These are phyloP conservation scores for Microchirus variegatus DNA, from an alignment of 2,797 vertebrate species.

Conservation along the genomic window DNA sequence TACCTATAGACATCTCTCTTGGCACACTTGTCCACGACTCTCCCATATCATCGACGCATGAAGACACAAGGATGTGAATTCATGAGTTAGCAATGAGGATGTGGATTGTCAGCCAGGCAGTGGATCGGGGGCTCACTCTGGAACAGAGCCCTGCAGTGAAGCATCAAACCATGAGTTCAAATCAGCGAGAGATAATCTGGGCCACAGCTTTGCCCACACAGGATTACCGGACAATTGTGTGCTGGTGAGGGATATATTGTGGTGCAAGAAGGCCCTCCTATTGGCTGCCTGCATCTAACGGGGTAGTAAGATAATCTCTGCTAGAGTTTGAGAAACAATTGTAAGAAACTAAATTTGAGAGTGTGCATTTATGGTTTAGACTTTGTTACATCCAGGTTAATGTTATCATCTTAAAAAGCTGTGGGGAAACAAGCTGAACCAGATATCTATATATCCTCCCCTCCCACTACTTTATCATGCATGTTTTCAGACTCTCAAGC, in stretches of 20 bases:
- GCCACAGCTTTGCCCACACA: conserved; percentile 61
- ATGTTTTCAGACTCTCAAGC: conserved; percentile 2
- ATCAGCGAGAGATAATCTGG: conserved; percentile 73
- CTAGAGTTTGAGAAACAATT: conserved; percentile 3
- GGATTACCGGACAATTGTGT: conserved; percentile 70
- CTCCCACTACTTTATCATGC: conserved; percentile 36
- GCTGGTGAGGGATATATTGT: conserved; percentile 22
- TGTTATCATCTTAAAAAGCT: conserved; percentile 2
- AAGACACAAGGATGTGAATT: conserved; percentile 67
- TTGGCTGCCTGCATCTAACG: conserved; percentile 26
- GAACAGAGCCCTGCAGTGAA: conserved; percentile 82
- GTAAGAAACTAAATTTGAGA: background rate
- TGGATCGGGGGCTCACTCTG: conserved; percentile 69
- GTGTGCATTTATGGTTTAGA: background rate
- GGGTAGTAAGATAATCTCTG: conserved; percentile 23
- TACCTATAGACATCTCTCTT: conserved; percentile 85
- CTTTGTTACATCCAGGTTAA: conserved; percentile 2
- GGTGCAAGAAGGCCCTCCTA: conserved; percentile 22
- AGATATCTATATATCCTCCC: conserved; percentile 26
- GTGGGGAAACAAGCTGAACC: conserved; percentile 48
- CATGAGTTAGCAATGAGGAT: conserved; percentile 68
- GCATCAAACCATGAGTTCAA: conserved; percentile 68
- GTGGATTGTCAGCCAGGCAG: conserved; percentile 62
- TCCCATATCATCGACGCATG: conserved; percentile 87
- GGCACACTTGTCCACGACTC: conserved; percentile 89